Evolutionary conservation across 2,888 invertebrate genomes (phyloP), one percentile per base, ranked within the genome.

Genomic region (Epinotia ramella): DNA sequence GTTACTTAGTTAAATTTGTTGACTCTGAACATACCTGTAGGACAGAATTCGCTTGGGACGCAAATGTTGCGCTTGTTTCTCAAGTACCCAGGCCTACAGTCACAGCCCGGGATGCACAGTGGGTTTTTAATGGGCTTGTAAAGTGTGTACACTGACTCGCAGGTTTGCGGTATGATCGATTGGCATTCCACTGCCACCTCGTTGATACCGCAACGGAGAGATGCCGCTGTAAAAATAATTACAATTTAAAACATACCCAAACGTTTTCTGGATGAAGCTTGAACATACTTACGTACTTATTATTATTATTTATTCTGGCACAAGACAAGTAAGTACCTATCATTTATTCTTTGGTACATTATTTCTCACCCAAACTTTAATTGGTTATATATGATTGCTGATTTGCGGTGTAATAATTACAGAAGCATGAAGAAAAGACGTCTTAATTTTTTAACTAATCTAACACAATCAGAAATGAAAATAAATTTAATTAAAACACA

Each of bases 41-140:
- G 71, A 57, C 78, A 78, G 12, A 57, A 60, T 6, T 70, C 66
- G 56, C 66, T 67, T 1, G 68, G 69, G 12, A 78, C 71, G 40
- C 78, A 78, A 33, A 62, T 65, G 12, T 73, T 76, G 12, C 18
- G 49, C 16, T 59, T 66, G 60, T 73, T 71, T 24, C 70, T 73
- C 44, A 73, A 64, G 28, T 73, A 73, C 1, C 70, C 77, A 53
- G 65, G 59, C 60, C 73, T 53, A 59, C 77, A 77, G 56, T 73
- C 74, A 20, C 77, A 77, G 28, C 77, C 77, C 0, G 73, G 63
- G 49, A 28, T 69, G 18, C 70, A 75, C 4, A 64, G 59, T n/a
- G 70, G 40, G 12, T 60, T 3, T 3, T 20, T 9, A 49, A 70
- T 40, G 4, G 49, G 40, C 70, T 44, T 66, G 59, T 75, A 70